Evolutionary conservation across 2,113 vertebrate genomes (phyloP).

Genomic region (Pseudolaguvia tuberculata): DNA sequence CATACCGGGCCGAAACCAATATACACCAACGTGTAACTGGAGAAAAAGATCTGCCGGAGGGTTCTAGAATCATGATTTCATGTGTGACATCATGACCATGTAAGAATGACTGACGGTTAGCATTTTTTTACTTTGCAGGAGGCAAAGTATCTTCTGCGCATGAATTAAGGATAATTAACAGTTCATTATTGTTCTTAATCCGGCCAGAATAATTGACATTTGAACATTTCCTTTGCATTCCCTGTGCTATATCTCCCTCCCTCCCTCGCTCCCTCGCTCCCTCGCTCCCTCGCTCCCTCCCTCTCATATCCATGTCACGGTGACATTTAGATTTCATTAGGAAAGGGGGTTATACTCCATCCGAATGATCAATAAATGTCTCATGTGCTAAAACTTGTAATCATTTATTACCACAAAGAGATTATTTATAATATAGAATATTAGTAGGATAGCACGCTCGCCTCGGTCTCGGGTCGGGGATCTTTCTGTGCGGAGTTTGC

Average conservation of each 20-base stretch:
- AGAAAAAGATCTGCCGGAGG: background rate
- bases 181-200: conserved; percentile 18
- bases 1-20: conserved; percentile 2
- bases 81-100: background rate
- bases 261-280: background rate
- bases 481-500: no score
- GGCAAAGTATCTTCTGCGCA: no score
- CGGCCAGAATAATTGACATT: background rate
- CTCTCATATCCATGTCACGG: no score
- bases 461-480: no score
- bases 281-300: background rate
- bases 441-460: no score
- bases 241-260: background rate
- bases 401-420: background rate
- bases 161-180: no score
- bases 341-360: background rate
- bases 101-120: background rate
- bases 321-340: background rate
- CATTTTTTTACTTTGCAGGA: background rate
- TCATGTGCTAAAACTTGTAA: background rate
- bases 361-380: background rate
- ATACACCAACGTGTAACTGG: background rate
- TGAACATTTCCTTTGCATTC: background rate
- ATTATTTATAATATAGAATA: no score
- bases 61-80: background rate